Evolutionary conservation across 2,888 invertebrate species (phyloP).

Genomic region (Copidosoma aretas): DNA sequence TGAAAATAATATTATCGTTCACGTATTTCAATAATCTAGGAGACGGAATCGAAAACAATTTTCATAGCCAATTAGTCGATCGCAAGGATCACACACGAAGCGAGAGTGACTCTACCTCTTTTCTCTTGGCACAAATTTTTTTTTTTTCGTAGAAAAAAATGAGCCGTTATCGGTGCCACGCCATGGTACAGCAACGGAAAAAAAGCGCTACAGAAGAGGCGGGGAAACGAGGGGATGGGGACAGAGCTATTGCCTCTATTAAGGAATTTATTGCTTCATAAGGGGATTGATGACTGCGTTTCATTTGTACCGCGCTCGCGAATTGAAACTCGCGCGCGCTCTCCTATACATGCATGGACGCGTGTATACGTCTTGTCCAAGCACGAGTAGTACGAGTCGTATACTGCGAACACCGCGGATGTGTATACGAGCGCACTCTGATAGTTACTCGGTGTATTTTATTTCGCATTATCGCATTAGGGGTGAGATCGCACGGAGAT

Average conservation of each 20-base stretch:
- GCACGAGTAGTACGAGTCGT: no score
- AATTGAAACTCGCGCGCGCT: no score
- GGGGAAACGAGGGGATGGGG: neutral
- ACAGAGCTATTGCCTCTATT: conserved; percentile 31
- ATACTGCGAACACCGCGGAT: neutral
- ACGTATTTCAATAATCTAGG: no score
- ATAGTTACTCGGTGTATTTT: conserved; percentile 8
- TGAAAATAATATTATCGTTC: no score
- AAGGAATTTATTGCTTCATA: conserved; percentile 38
- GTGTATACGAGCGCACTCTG: conserved; percentile 5
- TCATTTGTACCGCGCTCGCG: conserved; percentile 11
- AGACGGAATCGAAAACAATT: no score
- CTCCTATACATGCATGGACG: no score
- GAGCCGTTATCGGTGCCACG: neutral
- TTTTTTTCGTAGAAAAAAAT: no score
- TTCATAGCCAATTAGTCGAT: no score
- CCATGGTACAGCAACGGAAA: neutral
- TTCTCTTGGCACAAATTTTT: no score
- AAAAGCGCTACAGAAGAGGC: conserved; percentile 7
- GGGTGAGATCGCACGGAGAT: neutral
- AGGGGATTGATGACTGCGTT: conserved; percentile 31
- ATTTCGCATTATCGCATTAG: conserved; percentile 18
- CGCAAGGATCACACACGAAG: no score
- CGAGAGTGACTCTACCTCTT: no score
- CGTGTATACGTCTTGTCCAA: no score